Conservation (phyloP, 1,140 invertebrate species). For the Wasmannia auropunctata region DNA sequence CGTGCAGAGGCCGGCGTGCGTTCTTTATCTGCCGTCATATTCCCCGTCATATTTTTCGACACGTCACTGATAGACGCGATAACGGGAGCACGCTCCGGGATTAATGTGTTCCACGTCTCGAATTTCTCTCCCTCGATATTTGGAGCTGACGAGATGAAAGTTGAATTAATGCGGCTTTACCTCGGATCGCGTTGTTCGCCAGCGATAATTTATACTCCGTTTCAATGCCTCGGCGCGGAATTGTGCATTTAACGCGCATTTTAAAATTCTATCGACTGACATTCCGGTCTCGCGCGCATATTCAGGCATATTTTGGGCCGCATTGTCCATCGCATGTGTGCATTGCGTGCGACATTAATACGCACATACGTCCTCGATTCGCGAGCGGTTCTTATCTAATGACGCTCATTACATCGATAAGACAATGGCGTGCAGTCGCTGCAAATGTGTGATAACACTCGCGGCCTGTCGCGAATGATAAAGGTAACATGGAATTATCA, state of each 20-base stretch:
- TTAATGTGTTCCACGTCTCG: conserved; percentile 44
- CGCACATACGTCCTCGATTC: conserved; percentile 16
- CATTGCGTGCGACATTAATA: neutral
- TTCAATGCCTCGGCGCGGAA: neutral
- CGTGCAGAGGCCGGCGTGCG: neutral
- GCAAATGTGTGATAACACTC: conserved; percentile 21
- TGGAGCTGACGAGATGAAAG: conserved; percentile 41
- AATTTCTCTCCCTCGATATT: conserved; percentile 43
- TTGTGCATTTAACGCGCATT: conserved; percentile 13
- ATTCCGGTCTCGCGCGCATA: neutral
- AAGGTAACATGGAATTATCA: neutral
- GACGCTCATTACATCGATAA: conserved; percentile 46
- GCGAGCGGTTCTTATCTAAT: conserved; percentile 32
- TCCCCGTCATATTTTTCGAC: conserved; percentile 60
- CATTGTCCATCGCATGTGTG: conserved; percentile 19
- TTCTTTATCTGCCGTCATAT: conserved; percentile 53
- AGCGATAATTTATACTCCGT: conserved; percentile 43
- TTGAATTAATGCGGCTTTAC: conserved; percentile 46
- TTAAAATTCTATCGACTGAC: neutral
- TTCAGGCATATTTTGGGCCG: too few relatives aligned
- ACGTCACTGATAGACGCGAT: conserved; percentile 47
- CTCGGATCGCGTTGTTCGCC: conserved; percentile 33
- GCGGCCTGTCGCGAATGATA: conserved; percentile 8
- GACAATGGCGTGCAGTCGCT: conserved; percentile 22
- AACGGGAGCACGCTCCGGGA: conserved; percentile 27